Conservation (phyloP, 1,140 invertebrate genomes). For the Yoshiicerus persimilis region DNA sequence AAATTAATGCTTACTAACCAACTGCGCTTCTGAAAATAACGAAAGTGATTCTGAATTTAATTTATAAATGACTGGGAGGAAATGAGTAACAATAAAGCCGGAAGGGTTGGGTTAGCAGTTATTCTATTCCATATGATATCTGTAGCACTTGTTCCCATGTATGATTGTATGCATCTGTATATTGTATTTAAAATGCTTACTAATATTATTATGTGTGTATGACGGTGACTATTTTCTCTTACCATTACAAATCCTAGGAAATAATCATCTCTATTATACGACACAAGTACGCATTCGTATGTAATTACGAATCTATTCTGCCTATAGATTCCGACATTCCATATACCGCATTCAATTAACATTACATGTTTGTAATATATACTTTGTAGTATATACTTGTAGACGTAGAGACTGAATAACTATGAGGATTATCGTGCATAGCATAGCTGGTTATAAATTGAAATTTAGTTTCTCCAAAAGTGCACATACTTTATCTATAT, state of each 20-base stretch:
- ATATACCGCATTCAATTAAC: not conserved
- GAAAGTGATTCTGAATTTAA: constrained; percentile 8
- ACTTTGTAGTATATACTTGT: no score
- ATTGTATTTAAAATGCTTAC: not conserved
- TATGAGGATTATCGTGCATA: no score
- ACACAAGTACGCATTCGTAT: not conserved
- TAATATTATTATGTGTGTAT: not conserved
- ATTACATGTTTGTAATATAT: not conserved
- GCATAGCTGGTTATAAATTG: no score
- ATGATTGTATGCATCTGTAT: no score
- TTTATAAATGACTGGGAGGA: constrained; percentile 26
- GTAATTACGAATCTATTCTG: not conserved
- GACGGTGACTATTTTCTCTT: not conserved
- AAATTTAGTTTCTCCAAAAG: no score
- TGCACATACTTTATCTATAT: no score
- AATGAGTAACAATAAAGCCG: constrained; percentile 29
- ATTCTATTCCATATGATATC: not conserved
- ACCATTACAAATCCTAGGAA: not conserved
- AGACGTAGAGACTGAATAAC: no score
- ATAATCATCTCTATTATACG: not conserved
- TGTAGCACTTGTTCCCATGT: no score
- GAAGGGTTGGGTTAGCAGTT: constrained; percentile 27
- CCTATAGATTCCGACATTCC: not conserved
- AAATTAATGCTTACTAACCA: not conserved
- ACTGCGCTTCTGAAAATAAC: not conserved